Base-by-base conservation (phyloP, 2,888 invertebrate species). In the Clostera curtula region DNA sequence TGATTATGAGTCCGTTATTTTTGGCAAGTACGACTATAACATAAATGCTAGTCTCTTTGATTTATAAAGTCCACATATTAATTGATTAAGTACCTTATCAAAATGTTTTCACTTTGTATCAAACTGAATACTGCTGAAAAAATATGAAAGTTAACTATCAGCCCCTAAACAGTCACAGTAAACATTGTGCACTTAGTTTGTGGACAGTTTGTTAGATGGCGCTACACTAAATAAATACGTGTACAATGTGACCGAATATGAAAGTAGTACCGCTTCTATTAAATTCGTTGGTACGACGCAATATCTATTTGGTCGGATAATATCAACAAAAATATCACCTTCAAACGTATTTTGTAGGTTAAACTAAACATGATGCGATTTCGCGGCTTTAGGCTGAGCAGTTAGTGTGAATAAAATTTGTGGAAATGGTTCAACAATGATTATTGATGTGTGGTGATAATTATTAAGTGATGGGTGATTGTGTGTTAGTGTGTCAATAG, bases 261-360 rank as follows among this genome's bases (percentile, higher is more conserved):
- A 51, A 52, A 39, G 40, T 49, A 33, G 35, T 21, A 31, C 29
- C 26, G 34, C n/a, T n/a, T 29, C 31, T 33, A 45, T 40, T 51
- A 36, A 40, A 35, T 45, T 43, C 32, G 51, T 47, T 40, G 50
- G 49, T 36, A 31, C 31, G 27, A 21, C 34, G 29, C 26, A 22
- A 22, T 60, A 45, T 38, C 24, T 38, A 61, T 39, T 29, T 40
- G 50, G 57, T 40, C 57, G 74, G 36, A 48, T 77, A 60, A 79
- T 79, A 83, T 79, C 82, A 83, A 83, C 82, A 83, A 80, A 76
- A 80, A 74, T 83, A 82, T 83, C 83, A 83, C 83, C 83, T 83
- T 83, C 83, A 83, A 79, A 80, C 57, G 65, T 68, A 71, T 79
- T 76, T 80, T 83, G 83, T 83, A 83, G 83, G 83, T 83, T 82